Base-by-base conservation (phyloP, 2,888 invertebrate species). In the Metacarcinus magister region DNA sequence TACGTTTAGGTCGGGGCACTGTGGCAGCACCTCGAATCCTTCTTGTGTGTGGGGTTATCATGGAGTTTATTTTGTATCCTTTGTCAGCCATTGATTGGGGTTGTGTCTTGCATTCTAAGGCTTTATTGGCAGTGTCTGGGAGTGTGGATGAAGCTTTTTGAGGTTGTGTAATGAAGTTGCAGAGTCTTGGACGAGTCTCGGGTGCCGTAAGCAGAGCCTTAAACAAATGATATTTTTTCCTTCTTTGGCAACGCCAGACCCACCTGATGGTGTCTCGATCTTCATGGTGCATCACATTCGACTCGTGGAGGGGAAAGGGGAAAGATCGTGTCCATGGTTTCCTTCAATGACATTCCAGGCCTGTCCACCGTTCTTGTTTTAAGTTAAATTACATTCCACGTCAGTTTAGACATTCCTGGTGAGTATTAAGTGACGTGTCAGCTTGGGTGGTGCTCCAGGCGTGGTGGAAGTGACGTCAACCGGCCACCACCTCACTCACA, bases 231-330 rank as follows among this genome's bases (percentile, higher is more conserved):
- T 87, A 39, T 87, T 87, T 67, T 67, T 87, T 39, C 87, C 39
- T 87, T 87, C 39, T 87, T 87, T 87, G 87, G 87, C 39, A 87
- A 87, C 87, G 87, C 87, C 75, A 87, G 87, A 39, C 87, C 87
- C 87, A 8, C 32, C 87, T 87, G 39, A 87, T 87, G 87, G 87
- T 87, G 87, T 87, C 87, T 39, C 67, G 67, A 67, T 67, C 67
- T 67, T 54, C 54, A 23, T 39, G 87, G 10, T 87, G 87, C 39
- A 39, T 87, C 87, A 87, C 87, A 32, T 32, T 39, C 39, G 39
- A 2, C 39, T 39, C 39, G 39, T 39, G 39, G 39, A 13, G 5
- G 23, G 23, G 19, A 23, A 67, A 23, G 23, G 23, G n/a, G 67
- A 16, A 67, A 67, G 23, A 67, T 67, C 23, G 67, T 67, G 0